Conservation (phyloP, 1,140 invertebrate species). For the Leptestheria dahalacensis region DNA sequence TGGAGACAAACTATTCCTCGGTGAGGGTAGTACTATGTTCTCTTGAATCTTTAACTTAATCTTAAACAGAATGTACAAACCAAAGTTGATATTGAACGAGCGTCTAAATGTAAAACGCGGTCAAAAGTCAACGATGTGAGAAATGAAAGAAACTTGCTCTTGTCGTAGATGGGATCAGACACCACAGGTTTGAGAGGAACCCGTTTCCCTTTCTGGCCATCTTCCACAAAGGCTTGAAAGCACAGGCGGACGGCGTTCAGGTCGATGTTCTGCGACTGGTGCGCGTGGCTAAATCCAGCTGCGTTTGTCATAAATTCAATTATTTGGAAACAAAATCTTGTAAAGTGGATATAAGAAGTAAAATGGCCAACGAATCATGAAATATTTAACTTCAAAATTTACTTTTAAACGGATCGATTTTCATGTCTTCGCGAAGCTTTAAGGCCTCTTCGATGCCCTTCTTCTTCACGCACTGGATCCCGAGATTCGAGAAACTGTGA, state of each 20-base stretch:
- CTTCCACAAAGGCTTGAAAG: conserved; percentile 87
- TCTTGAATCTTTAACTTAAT: too few relatives aligned
- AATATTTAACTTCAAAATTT: conserved; percentile 15
- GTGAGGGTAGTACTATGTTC: too few relatives aligned
- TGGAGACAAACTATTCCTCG: too few relatives aligned
- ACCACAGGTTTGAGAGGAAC: conserved; percentile 66
- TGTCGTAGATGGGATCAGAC: conserved; percentile 86
- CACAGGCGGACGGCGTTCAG: conserved; percentile 82
- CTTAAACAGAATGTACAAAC: too few relatives aligned
- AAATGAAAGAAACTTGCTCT: conserved; percentile 61
- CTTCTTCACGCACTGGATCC: conserved; percentile 93
- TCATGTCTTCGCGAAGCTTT: conserved; percentile 58
- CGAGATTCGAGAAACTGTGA: conserved; percentile 74
- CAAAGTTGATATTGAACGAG: too few relatives aligned
- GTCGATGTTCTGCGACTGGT: conserved; percentile 72
- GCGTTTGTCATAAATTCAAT: conserved; percentile 28
- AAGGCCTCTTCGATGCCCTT: conserved; percentile 82
- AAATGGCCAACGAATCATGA: too few relatives aligned
- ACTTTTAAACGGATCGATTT: conserved; percentile 91
- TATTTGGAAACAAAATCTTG: conserved; percentile 14
- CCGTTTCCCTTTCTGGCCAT: conserved; percentile 58
- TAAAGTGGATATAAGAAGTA: not conserved
- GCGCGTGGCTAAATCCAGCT: conserved; percentile 78
- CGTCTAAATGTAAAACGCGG: too few relatives aligned
- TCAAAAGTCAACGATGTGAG: too few relatives aligned